These are phyloP conservation scores for Laticauda laticaudata DNA, from an alignment of 2,113 vertebrate genomes.

Conservation along the genomic window DNA sequence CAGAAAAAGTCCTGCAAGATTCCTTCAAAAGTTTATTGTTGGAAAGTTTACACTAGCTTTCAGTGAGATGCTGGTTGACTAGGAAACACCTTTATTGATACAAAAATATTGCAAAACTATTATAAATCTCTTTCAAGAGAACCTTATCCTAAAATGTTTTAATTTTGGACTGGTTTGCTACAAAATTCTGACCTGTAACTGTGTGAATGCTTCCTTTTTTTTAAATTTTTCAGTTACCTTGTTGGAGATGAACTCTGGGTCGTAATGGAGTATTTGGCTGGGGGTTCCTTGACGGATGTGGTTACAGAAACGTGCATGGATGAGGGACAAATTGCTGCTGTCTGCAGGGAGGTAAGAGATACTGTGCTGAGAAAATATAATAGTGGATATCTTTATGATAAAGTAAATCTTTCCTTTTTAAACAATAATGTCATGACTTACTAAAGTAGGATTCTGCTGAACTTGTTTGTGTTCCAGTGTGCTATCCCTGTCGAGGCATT, in stretches of 20 bases:
- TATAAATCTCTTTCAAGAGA: not conserved
- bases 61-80: not conserved
- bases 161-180: too few species aligned
- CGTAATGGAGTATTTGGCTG: slow-evolving; percentile 98
- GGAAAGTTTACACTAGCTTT: not conserved
- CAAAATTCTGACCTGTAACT: not conserved
- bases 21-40: not conserved
- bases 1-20: not conserved
- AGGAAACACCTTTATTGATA: not conserved
- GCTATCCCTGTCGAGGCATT: not conserved
- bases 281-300: slow-evolving; percentile 94
- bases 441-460: not conserved
- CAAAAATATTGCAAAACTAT: not conserved
- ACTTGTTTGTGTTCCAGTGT: not conserved
- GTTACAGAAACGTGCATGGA: slow-evolving; percentile 99
- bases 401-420: not conserved
- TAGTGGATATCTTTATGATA: not conserved
- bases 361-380: accelerated
- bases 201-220: not conserved
- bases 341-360: slow-evolving; percentile 92
- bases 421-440: not conserved
- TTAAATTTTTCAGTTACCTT: slow-evolving; percentile 80
- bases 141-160: not conserved
- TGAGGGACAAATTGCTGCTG: slow-evolving; percentile 97
- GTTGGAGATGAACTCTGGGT: slow-evolving; percentile 98